Evolutionary conservation across 1,140 invertebrate species (phyloP).

Genomic region (Samia ricini): DNA sequence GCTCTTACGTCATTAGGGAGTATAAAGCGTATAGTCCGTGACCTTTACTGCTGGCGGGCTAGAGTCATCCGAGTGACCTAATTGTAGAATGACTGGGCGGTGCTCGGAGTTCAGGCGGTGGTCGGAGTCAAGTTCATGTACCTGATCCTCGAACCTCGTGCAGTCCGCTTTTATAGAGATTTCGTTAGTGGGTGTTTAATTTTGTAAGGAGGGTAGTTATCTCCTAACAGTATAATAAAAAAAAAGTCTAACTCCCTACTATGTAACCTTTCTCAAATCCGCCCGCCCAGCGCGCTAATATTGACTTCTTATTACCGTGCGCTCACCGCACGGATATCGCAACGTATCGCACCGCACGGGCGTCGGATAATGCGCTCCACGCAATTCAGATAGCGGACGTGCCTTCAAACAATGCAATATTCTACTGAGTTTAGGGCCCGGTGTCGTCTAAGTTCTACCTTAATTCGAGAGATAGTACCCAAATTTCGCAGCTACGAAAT

Average conservation of each 20-base stretch:
- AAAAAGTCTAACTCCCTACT: slow-evolving; percentile 36
- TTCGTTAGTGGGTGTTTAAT: too few relatives aligned
- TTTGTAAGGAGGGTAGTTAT: too few relatives aligned
- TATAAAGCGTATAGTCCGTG: too few relatives aligned
- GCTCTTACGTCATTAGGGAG: too few relatives aligned
- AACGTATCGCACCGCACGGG: slow-evolving; percentile 30
- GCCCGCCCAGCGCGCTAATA: slow-evolving; percentile 68
- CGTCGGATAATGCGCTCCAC: slow-evolving; percentile 36
- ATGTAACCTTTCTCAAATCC: slow-evolving; percentile 37
- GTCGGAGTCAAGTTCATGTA: too few relatives aligned
- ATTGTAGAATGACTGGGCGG: too few relatives aligned
- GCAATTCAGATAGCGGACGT: slow-evolving; percentile 37
- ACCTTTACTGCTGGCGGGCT: too few relatives aligned
- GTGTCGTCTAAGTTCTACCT: slow-evolving; percentile 4
- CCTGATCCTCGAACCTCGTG: too few relatives aligned
- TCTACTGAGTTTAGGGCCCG: slow-evolving; percentile 42
- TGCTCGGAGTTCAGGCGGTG: too few relatives aligned
- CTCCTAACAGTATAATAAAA: too few relatives aligned
- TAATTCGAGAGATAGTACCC: slow-evolving; percentile 4
- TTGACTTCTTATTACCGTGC: slow-evolving; percentile 71
- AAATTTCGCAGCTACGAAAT: background rate
- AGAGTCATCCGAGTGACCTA: too few relatives aligned
- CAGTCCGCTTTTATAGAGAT: too few relatives aligned
- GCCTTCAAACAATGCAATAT: slow-evolving; percentile 36
- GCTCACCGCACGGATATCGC: slow-evolving; percentile 41